phyloP scores from a whole-genome alignment of 2,113 vertebrate species.

The Heteronetta atricapilla region DNA sequence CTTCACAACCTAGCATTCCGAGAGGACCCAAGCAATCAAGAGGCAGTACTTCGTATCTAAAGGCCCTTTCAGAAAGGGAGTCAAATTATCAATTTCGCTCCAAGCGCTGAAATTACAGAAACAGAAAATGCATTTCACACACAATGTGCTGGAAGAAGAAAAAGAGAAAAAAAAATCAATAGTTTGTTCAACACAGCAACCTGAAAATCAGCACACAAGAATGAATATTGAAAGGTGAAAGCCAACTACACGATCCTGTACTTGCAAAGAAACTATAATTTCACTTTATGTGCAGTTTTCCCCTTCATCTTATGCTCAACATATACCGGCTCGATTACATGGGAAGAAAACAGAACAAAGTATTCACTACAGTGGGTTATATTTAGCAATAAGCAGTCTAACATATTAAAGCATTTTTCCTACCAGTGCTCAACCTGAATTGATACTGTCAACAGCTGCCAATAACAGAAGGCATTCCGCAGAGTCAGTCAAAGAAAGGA shows the following conservation, averaged over 20 bases:
- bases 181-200: constrained; percentile 8
- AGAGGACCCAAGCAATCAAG: neutral
- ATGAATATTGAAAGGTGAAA: constrained; percentile 9
- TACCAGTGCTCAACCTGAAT: constrained; percentile 24
- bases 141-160: neutral
- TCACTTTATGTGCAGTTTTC: neutral
- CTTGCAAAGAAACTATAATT: constrained; percentile 2
- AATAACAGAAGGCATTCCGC: neutral
- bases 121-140: constrained; percentile 37
- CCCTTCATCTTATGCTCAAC: neutral
- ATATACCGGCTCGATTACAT: neutral
- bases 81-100: constrained; percentile 21
- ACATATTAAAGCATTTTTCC: constrained; percentile 22
- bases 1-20: neutral
- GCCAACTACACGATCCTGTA: neutral
- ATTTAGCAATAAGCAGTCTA: constrained; percentile 40
- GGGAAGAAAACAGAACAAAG: neutral
- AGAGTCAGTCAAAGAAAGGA: constrained; percentile 13
- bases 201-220: neutral
- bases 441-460: constrained; percentile 38
- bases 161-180: neutral
- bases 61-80: neutral
- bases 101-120: constrained; percentile 7
- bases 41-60: neutral
- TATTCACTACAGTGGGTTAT: constrained; percentile 18